Evolutionary conservation across 2,797 vertebrate genomes (phyloP), one percentile per base, ranked within the genome.

Genomic region (Macrochelys suwanniensis): DNA sequence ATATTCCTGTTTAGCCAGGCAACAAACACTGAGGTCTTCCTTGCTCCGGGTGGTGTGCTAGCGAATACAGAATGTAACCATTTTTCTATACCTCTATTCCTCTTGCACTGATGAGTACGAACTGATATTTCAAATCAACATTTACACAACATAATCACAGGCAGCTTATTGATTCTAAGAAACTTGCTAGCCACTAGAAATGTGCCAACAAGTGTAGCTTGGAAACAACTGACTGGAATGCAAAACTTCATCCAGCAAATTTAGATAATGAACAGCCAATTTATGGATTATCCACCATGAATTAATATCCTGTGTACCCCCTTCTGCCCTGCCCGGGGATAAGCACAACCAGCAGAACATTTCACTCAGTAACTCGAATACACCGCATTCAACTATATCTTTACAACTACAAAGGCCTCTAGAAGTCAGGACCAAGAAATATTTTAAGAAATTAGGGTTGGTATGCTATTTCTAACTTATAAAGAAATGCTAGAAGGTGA

Each of bases 91-190:
- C 47, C 8, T 16, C n/a, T 25, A 61, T 68, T 95, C 1, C 0
- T 78, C 65, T 87, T 87, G 47, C 49, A 78, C 19, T 57, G 45
- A 77, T 49, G 47, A 45, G 26, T 51, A 86, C 42, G 3, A 92
- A 91, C 50, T 25, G 57, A 79, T 28, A 53, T 49, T 77, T 31
- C 42, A 28, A 49, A 31, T 6, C 45, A 77, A 31, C 45, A 49
- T 77, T 77, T 49, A 16, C 45, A 47, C 13, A 47, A 8, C 74
- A 77, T 26, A 49, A 6, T 47, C 7, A 65, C 85, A 88, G 28
- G 17, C 79, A 74, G 3, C 12, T 78, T 93, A 89, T 33, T 86
- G 71, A 77, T 81, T 87, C 78, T 79, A 88, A 89, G 90, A 93
- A 68, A 87, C 71, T 59, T 78, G 2, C 11, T n/a, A 51, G 11